Percentiles rank a stretch among this genome's conserved stretches.
Evolutionary conservation across 2,888 invertebrate species (phyloP).

Genomic region (Stomorhina lunata): DNA sequence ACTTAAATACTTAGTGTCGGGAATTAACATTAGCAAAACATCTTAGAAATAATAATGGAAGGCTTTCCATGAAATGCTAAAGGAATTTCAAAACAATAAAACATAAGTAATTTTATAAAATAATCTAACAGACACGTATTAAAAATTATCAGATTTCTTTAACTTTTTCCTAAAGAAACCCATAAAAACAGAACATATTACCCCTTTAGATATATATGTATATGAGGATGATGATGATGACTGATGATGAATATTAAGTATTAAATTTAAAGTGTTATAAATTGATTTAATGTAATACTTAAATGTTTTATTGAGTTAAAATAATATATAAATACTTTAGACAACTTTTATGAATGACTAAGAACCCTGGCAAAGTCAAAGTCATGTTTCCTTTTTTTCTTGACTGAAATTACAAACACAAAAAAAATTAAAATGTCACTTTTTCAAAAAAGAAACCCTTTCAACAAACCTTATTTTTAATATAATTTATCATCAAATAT

Average conservation of each 20-base stretch:
- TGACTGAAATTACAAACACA: neutral
- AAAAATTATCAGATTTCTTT: conserved; percentile 18
- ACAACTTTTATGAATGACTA: neutral
- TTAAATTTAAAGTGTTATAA: conserved; percentile 40
- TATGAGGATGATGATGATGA: no score
- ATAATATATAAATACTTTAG: neutral
- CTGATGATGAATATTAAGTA: neutral
- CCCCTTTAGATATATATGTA: no score
- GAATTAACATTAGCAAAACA: neutral
- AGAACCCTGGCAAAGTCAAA: neutral
- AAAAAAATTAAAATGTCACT: neutral
- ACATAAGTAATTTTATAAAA: neutral
- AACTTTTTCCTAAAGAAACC: neutral
- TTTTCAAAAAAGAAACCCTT: neutral
- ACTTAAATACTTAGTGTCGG: conserved; percentile 7
- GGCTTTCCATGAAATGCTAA: neutral
- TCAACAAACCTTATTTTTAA: neutral
- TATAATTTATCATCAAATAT: conserved; percentile 32
- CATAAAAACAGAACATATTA: neutral
- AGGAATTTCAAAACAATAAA: neutral
- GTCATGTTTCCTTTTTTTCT: neutral
- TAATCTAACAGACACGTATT: conserved; percentile 41
- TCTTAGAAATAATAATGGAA: neutral
- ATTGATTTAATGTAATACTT: conserved; percentile 30
- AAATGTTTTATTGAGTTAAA: conserved; percentile 8